A percentile compares a stretch with the other conserved stretches of the same genome.
Evolutionary conservation across 2,797 vertebrate genomes (phyloP).

Genomic region (Eulemur rubriventer): DNA sequence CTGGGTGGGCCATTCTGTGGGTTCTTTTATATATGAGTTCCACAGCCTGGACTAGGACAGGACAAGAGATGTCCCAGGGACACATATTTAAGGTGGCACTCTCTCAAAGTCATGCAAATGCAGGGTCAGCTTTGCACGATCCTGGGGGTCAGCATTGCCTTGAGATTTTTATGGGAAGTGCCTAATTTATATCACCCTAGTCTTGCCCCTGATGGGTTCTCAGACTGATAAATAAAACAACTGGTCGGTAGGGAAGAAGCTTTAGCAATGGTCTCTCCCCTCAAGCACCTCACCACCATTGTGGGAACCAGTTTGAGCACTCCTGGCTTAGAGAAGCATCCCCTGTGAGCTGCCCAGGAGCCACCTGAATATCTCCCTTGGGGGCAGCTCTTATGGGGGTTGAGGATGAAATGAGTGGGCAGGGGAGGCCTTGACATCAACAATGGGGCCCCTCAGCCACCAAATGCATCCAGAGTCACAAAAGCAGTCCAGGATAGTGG

Average conservation of each 20-base stretch:
- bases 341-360: not conserved
- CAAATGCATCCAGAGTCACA: not conserved
- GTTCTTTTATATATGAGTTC: not conserved
- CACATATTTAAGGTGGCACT: not conserved
- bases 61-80: not conserved
- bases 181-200: not conserved
- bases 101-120: not conserved
- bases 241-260: not conserved
- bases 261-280: not conserved
- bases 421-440: accelerated
- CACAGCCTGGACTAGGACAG: not conserved
- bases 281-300: not conserved
- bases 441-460: not conserved
- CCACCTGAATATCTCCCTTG: not conserved
- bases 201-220: too few relatives aligned
- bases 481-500: too few relatives aligned
- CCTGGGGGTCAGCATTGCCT: accelerated
- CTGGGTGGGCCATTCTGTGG: accelerated
- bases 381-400: not conserved
- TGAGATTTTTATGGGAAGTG: not conserved
- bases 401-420: too few relatives aligned
- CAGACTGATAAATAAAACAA: not conserved
- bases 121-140: not conserved
- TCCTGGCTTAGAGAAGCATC: not conserved
- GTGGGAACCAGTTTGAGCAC: not conserved